Base-by-base conservation (phyloP, 2,113 vertebrate genomes). In the Oryzias woworae region DNA sequence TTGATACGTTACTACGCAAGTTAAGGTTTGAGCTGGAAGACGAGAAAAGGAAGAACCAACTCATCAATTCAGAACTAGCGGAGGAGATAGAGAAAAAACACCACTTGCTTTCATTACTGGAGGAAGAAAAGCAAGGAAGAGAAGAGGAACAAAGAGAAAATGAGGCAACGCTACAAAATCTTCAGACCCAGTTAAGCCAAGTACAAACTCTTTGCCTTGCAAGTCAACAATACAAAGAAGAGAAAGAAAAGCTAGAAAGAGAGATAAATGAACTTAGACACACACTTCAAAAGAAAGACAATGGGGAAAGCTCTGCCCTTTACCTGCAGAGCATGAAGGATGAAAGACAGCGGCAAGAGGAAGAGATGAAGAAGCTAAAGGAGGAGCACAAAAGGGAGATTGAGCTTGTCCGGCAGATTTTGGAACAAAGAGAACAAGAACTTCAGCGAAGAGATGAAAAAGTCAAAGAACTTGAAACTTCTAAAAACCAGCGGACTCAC, bases 191-290 rank as follows among this genome's bases (percentile, higher is more conserved):
- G 43, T 76, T 94, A 17, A 83, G 70, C 71, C 66, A 62, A 48
- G 74, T 88, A 50, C 89, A 92, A 72, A 80, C 67, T 52, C 87
- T 83, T 69, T 86, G 84, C 42, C 77, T 80, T 54, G 91, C 92
- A 71, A 78, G 83, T 23, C 87, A 89, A 48, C 75, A 24, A 47
- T 87, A 84, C 45, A 93, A 93, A 76, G 74, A 68, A 4, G 93
- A 94, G 68, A 92, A 94, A 50, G 89, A 93, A 53, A 70, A 58
- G 16, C 83, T 93, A 41, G 93, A 92, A 77, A 60, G 72, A 48
- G 90, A 94, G 54, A 85, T 93, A 31, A 55, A 73, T 17, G 80
- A 90, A 50, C 82, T 94, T 69, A 91, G 85, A 57, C 77, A 76
- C 58, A 92, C 68, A 45, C 75, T 48, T 52, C 65, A 78, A 36